These are phyloP conservation scores for Microchirus variegatus DNA, from an alignment of 2,797 vertebrate species.

Conservation along the genomic window DNA sequence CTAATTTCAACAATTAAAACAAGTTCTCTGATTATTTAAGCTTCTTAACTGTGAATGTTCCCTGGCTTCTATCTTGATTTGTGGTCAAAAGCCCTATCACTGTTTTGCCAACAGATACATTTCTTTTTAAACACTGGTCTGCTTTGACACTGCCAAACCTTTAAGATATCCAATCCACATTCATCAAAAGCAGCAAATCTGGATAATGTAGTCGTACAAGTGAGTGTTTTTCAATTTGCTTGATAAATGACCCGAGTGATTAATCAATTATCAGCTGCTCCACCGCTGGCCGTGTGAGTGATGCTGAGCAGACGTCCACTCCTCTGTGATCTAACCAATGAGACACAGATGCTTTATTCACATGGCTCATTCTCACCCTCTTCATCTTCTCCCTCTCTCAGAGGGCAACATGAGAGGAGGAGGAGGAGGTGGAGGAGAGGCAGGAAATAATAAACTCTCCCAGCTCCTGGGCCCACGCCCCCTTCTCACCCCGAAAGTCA, in stretches of 20 bases:
- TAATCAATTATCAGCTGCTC: neutral
- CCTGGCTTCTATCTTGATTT: no score
- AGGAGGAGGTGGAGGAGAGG: conserved; percentile 57
- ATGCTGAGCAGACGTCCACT: neutral
- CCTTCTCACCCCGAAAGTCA: conserved; percentile 71
- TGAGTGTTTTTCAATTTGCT: neutral
- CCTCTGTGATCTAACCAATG: conserved; percentile 8
- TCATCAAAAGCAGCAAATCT: neutral
- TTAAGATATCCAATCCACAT: neutral
- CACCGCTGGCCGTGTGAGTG: neutral
- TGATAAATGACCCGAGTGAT: neutral
- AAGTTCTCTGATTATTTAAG: no score
- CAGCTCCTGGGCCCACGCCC: conserved; percentile 71
- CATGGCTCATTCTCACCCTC: conserved; percentile 18
- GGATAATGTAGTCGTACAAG: neutral
- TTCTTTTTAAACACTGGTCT: no score
- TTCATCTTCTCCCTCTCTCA: conserved; percentile 29
- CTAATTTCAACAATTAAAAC: no score
- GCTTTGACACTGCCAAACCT: neutral
- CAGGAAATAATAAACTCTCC: conserved; percentile 84
- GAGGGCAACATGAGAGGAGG: conserved; percentile 44
- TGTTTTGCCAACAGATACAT: no score
- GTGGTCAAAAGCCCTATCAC: no score
- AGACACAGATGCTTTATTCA: conserved; percentile 33
- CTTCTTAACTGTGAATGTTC: no score